Evolutionary conservation across 2,797 vertebrate species (phyloP), one percentile per base, ranked within the genome.

Genomic region (Scyliorhinus canicula): DNA sequence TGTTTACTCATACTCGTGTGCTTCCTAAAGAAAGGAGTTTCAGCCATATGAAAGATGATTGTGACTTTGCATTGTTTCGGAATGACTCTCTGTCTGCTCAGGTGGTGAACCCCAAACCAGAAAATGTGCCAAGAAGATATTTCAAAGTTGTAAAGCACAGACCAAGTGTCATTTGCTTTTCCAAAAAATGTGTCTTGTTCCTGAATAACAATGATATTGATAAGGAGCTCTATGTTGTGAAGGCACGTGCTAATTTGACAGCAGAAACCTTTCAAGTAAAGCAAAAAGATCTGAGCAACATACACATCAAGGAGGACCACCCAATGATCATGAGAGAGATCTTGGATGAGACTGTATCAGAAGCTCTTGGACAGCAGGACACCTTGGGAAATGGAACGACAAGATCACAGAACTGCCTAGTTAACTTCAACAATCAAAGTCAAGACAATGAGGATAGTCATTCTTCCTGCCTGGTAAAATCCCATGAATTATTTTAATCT

Each of bases 111-210:
- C 40, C 88, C 60, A 65, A 65, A 12, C 19, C 21, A 26, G 88
- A 65, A n/a, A 65, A 6, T 63, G 57, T 91, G 60, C 60, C 57
- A 4, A 44, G 88, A 65, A 44, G 88, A 65, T 91, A 65, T 91
- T 44, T 44, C 0, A 65, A 57, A 88, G 88, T 63, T 40, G 24
- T 44, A 65, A 44, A 19, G 9, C 88, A 60, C 4, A 88, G 52
- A 60, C 85, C 85, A 57, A 60, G 52, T 60, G 55, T 88, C 85
- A 88, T 88, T 60, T 88, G 12, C 52, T 88, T 88, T 57, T 88
- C 85, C 52, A 57, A 21, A 88, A 57, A 35, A n/a, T 57, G 52
- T n/a, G 1, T 35, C 60, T 57, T 60, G 12, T 52, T 60, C 85
- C 85, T 60, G 85, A 88, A 88, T 35, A 55, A 55, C 14, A 57